These are phyloP conservation scores for Anguilla pacifica DNA, from an alignment of 2,797 vertebrate genomes.

Conservation along the genomic window DNA sequence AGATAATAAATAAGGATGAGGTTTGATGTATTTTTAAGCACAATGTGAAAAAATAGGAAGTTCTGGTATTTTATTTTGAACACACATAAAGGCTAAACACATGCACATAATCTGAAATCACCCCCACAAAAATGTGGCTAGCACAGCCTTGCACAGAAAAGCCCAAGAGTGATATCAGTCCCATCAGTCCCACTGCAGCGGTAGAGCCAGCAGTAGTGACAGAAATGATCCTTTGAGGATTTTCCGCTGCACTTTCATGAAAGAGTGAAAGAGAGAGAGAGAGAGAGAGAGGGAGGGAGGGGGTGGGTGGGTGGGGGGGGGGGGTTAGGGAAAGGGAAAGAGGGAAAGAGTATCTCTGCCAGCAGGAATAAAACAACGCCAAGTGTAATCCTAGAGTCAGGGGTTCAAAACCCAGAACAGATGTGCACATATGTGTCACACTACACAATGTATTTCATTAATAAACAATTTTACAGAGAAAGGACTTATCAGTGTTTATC, in stretches of 20 bases:
- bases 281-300: background rate
- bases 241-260: background rate
- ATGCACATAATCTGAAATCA: background rate
- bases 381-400: background rate
- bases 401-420: background rate
- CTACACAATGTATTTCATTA: background rate
- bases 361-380: background rate
- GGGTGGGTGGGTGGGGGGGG: background rate
- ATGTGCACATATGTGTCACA: background rate
- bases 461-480: background rate
- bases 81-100: background rate
- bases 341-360: background rate
- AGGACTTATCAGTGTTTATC: background rate
- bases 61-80: background rate
- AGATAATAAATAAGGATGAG: background rate
- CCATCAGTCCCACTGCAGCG: background rate
- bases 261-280: background rate
- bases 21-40: background rate
- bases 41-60: background rate
- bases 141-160: background rate
- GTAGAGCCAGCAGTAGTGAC: background rate
- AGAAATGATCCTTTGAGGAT: background rate
- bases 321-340: background rate
- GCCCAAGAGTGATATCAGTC: background rate
- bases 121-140: background rate